A percentile compares a stretch with the other conserved stretches of the same genome.
Evolutionary conservation across 2,797 vertebrate genomes (phyloP).

Genomic region (Chiroxiphia lanceolata): DNA sequence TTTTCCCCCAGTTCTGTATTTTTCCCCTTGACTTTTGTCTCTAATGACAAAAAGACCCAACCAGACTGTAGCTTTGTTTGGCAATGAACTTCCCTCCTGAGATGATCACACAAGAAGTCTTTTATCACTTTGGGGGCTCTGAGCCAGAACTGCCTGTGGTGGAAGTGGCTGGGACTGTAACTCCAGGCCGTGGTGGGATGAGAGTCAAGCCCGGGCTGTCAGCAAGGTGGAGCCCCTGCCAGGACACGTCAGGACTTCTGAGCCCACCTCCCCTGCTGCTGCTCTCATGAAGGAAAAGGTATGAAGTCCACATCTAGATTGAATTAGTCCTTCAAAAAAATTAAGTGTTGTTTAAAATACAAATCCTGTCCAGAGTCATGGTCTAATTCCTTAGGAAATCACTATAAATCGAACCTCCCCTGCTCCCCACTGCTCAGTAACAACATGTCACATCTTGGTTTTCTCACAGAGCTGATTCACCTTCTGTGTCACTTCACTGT

Average conservation of each 20-base stretch:
- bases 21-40: constrained; percentile 32
- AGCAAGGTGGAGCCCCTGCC: constrained; percentile 40
- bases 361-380: neutral
- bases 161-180: constrained; percentile 24
- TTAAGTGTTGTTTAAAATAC: constrained; percentile 4
- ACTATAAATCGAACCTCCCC: neutral
- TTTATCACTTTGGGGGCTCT: constrained; percentile 26
- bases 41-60: constrained; percentile 6
- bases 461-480: neutral
- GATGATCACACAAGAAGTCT: constrained; percentile 47
- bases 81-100: constrained; percentile 33
- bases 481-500: neutral
- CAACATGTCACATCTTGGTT: neutral
- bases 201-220: constrained; percentile 18
- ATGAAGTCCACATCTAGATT: constrained; percentile 40
- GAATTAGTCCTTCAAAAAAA: neutral
- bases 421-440: neutral
- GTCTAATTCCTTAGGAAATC: constrained; percentile 26
- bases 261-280: neutral
- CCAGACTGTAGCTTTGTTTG: constrained; percentile 55
- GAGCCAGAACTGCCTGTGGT: constrained; percentile 44
- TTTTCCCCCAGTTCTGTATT: neutral
- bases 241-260: constrained; percentile 28
- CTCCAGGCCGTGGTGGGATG: neutral
- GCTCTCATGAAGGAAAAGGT: constrained; percentile 37